Percentiles rank a stretch among this genome's conserved stretches.
Conservation (phyloP, 2,113 vertebrate genomes). For the Agapornis roseicollis region DNA sequence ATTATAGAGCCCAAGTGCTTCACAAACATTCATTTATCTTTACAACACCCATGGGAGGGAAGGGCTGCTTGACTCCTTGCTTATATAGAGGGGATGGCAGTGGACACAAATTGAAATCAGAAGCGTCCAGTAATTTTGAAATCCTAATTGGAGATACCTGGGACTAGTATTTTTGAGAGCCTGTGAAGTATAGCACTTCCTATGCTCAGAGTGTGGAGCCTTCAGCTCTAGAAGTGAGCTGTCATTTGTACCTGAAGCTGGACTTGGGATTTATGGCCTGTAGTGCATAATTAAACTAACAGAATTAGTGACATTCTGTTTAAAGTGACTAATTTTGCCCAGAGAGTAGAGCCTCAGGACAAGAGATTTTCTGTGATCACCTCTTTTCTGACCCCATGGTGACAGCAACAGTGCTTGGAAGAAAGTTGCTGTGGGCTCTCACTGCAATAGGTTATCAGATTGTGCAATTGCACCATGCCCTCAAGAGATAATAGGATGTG, state of each 20-base stretch:
- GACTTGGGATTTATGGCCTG: neutral
- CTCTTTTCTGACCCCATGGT: neutral
- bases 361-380: neutral
- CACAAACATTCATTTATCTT: constrained; percentile 41
- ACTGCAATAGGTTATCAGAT: neutral
- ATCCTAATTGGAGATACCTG: neutral
- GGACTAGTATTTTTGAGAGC: neutral
- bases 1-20: constrained; percentile 10
- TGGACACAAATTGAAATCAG: neutral
- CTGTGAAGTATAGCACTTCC: neutral
- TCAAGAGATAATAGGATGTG: neutral
- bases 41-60: neutral
- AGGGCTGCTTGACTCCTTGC: neutral
- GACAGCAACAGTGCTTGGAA: neutral
- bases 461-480: neutral
- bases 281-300: neutral
- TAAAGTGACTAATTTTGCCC: neutral
- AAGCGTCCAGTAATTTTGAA: neutral
- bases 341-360: neutral
- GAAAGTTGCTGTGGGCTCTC: neutral
- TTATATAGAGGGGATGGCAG: neutral
- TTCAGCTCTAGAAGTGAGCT: neutral
- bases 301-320: neutral
- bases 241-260: neutral
- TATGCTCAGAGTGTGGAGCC: neutral